Evolutionary conservation across 2,888 invertebrate species (phyloP).

Genomic region (Ctena decussata): DNA sequence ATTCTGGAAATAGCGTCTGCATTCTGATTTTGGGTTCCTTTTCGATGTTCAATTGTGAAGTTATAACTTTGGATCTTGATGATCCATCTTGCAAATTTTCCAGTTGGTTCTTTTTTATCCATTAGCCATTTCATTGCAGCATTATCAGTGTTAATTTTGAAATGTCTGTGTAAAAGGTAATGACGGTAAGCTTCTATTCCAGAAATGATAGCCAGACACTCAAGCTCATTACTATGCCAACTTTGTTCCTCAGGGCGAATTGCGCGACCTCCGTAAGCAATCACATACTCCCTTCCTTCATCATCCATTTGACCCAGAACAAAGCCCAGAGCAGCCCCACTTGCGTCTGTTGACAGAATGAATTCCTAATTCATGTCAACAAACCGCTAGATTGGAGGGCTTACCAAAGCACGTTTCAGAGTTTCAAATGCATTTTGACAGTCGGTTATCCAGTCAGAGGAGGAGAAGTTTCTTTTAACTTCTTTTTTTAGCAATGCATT

Average conservation of each 20-base stretch:
- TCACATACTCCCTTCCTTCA: no score
- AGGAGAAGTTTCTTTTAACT: no score
- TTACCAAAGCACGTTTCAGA: no score
- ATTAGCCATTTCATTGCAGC: conserved; percentile 12
- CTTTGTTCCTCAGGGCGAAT: conserved; percentile 21
- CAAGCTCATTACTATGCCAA: conserved; percentile 22
- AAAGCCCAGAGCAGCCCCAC: no score
- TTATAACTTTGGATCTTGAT: conserved; percentile 24
- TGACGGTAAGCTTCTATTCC: conserved; percentile 11
- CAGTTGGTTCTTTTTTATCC: conserved; percentile 12
- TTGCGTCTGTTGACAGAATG: no score
- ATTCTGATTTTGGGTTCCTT: background rate
- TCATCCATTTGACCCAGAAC: no score
- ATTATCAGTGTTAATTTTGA: conserved; percentile 26
- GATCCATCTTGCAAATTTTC: conserved; percentile 21
- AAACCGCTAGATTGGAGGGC: no score
- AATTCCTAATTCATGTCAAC: no score
- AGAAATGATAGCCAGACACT: conserved; percentile 34
- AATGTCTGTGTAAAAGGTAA: conserved; percentile 14
- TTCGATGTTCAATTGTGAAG: conserved; percentile 3
- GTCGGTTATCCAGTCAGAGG: no score
- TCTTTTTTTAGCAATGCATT: no score
- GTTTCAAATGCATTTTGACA: no score
- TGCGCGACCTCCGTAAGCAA: background rate
- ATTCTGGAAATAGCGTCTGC: conserved; percentile 7